These are phyloP conservation scores for Picathartes gymnocephalus DNA, from an alignment of 2,113 vertebrate species.

Conservation along the genomic window DNA sequence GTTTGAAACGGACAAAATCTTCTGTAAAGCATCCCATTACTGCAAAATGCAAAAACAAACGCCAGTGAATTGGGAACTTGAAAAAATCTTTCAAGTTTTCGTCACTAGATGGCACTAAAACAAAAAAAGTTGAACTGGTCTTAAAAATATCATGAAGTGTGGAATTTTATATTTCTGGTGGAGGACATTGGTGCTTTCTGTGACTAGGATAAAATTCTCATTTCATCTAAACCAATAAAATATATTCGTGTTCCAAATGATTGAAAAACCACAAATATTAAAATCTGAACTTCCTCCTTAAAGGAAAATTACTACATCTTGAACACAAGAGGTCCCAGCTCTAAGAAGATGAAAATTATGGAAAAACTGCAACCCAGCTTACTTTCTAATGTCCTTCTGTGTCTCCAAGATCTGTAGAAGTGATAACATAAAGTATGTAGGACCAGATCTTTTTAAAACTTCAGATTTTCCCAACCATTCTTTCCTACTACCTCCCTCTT, in stretches of 20 bases:
- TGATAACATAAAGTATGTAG: neutral
- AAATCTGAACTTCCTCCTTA: neutral
- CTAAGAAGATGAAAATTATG: neutral
- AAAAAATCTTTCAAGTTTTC: neutral
- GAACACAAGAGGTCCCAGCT: neutral
- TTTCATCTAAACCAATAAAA: neutral
- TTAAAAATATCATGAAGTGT: neutral
- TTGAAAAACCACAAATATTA: neutral
- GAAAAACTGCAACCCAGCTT: neutral
- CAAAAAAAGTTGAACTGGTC: neutral
- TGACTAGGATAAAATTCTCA: neutral
- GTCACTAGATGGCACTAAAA: conserved; percentile 69
- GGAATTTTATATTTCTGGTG: neutral
- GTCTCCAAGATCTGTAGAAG: neutral
- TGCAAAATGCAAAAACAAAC: neutral
- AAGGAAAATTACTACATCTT: neutral
- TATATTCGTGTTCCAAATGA: neutral
- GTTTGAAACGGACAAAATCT: neutral
- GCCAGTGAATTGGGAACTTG: neutral
- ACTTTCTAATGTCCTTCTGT: neutral
- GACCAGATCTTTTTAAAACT: neutral
- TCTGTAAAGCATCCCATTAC: neutral
- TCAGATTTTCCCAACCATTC: neutral
- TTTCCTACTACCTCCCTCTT: neutral
- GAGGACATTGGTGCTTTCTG: neutral